Base-by-base conservation (phyloP, 2,797 vertebrate genomes). In the Helicolenus hilgendorfi region DNA sequence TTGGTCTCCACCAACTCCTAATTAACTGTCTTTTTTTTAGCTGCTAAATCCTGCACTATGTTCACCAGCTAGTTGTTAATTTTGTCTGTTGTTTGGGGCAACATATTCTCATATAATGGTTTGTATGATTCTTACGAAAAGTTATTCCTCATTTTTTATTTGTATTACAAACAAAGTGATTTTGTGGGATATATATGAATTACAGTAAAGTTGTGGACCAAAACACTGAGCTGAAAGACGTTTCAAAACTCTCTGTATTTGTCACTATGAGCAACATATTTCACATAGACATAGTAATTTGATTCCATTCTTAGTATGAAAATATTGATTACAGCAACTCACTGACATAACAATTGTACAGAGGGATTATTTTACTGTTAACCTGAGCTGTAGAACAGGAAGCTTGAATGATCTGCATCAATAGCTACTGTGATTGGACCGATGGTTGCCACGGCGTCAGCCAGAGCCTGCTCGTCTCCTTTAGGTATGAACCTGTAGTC, bases 321-420 rank as follows among this genome's bases (percentile, higher is more conserved):
- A 14, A 58, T 24, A 24, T 24, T 26, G 56, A 26, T 58, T 26
- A 26, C 55, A 58, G 8, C 22, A 7, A 22, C 7, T 29, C 59
- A 1, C 11, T 20, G 33, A 60, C 1, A 33, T 8, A 10, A 15
- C 1, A 0, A 35, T 33, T 60, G 11, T n/a, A n/a, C 53, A 11
- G 4, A 22, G 4, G 2, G 2, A 14, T 1, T 14, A 33, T 69
- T 74, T 72, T 22, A 18, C n/a, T 38, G 38, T 62, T 58, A 68
- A 97, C 98, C 98, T 92, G 97, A 97, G 89, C 96, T 97, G 89
- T 98, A 98, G 86, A 98, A 98, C 49, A 98, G 90, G 94, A 98
- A 98, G 77, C 97, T 97, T 63, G 96, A 24, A 31, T 97, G 95
- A 83, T 97, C 90, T 0, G 97, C 97, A 89, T 98, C 97, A 14